phyloP scores from a whole-genome alignment of 2,113 vertebrate species.

The Coregonus clupeaformis region DNA sequence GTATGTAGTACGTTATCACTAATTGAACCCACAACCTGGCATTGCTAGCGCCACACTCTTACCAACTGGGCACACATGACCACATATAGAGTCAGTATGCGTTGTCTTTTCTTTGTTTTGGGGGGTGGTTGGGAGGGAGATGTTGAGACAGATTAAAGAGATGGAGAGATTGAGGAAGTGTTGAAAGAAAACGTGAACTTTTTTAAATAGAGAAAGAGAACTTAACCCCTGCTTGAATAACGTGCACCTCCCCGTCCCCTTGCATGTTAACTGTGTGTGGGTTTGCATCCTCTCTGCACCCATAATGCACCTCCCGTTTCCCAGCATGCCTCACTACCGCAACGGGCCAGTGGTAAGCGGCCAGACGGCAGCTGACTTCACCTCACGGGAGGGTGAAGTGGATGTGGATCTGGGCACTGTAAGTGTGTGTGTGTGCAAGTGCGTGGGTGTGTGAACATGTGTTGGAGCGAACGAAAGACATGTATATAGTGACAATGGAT shows the following conservation, averaged over 20 bases:
- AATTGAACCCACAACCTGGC: too few relatives aligned
- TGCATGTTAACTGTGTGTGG: conserved; percentile 28
- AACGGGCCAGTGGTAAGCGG: conserved; percentile 72
- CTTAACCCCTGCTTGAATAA: not conserved
- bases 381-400: conserved; percentile 75
- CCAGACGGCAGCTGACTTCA: conserved; percentile 79
- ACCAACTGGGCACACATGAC: too few relatives aligned
- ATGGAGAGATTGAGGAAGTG: not conserved
- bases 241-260: not conserved
- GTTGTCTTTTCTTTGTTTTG: too few relatives aligned
- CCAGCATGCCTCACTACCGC: conserved; percentile 81
- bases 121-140: too few relatives aligned
- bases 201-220: not conserved
- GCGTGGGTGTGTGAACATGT: not conserved
- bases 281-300: conserved; percentile 50
- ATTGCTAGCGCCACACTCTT: too few relatives aligned
- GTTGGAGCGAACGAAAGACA: too few relatives aligned
- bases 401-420: conserved; percentile 81
- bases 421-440: conserved; percentile 68
- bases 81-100: too few relatives aligned
- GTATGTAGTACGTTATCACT: too few relatives aligned
- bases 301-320: conserved; percentile 54
- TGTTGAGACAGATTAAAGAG: too few relatives aligned
- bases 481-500: too few relatives aligned
- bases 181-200: not conserved